phyloP scores from a whole-genome alignment of 2,888 invertebrate species.

The Ectemnius continuus region DNA sequence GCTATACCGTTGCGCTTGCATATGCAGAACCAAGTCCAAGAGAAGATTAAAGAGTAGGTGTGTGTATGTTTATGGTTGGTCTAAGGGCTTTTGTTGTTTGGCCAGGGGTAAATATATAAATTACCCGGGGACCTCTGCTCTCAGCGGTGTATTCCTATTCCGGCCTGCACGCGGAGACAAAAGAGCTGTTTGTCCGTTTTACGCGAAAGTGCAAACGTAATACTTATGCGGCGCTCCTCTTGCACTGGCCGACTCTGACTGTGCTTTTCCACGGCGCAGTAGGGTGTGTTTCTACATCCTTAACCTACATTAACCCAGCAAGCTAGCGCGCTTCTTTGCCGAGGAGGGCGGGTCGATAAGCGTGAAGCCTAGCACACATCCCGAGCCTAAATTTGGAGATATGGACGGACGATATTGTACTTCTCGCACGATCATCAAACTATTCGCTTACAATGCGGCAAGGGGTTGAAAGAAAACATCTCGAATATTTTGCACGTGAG shows the following conservation, averaged over 20 bases:
- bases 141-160: constrained; percentile 27
- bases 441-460: background rate
- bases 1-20: too few species aligned
- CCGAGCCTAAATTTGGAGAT: constrained; percentile 53
- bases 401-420: constrained; percentile 32
- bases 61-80: constrained; percentile 13
- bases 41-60: constrained; percentile 10
- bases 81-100: constrained; percentile 9
- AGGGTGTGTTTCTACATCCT: constrained; percentile 54
- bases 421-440: constrained; percentile 24
- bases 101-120: constrained; percentile 24
- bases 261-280: constrained; percentile 44
- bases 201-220: constrained; percentile 48
- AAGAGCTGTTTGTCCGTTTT: constrained; percentile 50
- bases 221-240: constrained; percentile 29
- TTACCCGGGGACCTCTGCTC: constrained; percentile 21
- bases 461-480: too few species aligned
- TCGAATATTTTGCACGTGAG: too few species aligned
- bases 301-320: constrained; percentile 65
- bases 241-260: constrained; percentile 22
- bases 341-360: constrained; percentile 64
- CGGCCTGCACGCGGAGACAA: constrained; percentile 45
- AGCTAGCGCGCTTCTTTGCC: constrained; percentile 38
- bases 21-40: background rate
- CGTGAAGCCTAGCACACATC: constrained; percentile 57